Percentiles rank a stretch among this genome's conserved stretches.
These are phyloP conservation scores for Ageneiosus marmoratus DNA, from an alignment of 2,113 vertebrate species.

Conservation along the genomic window DNA sequence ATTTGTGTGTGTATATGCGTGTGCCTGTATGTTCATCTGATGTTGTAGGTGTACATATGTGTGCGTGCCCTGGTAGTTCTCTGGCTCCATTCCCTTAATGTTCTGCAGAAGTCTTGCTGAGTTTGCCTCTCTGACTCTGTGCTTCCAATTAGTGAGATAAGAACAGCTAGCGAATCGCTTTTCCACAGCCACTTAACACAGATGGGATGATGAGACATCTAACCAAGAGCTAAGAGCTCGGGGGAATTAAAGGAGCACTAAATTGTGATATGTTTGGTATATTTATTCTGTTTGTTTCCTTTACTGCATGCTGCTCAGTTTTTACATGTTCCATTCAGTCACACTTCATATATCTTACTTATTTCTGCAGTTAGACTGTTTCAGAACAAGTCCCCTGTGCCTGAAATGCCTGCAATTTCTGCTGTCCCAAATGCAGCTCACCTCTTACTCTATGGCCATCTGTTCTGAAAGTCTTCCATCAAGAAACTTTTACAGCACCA, in stretches of 20 bases:
- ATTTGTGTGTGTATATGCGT: background rate
- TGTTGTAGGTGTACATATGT: background rate
- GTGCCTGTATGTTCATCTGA: background rate
- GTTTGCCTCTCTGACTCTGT: constrained; percentile 1
- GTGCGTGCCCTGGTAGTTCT: background rate
- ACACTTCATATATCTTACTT: background rate
- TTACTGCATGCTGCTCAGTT: background rate
- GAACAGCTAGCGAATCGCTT: background rate
- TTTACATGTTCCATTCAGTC: background rate
- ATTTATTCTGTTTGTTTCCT: background rate
- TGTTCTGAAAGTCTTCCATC: background rate
- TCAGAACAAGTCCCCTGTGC: background rate
- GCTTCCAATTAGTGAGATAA: constrained; percentile 9
- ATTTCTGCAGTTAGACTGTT: constrained; percentile 4
- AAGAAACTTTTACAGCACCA: background rate
- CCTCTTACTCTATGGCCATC: background rate
- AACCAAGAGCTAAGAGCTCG: background rate
- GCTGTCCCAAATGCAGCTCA: background rate
- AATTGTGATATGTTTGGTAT: background rate
- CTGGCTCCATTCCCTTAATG: background rate
- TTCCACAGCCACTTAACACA: background rate
- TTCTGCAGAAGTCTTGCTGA: constrained; percentile 5
- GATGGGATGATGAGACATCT: background rate
- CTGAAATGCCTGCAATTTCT: constrained; percentile 1
- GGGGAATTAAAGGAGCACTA: background rate